Conservation (phyloP, 2,797 vertebrate species). For the Perodicticus potto region DNA sequence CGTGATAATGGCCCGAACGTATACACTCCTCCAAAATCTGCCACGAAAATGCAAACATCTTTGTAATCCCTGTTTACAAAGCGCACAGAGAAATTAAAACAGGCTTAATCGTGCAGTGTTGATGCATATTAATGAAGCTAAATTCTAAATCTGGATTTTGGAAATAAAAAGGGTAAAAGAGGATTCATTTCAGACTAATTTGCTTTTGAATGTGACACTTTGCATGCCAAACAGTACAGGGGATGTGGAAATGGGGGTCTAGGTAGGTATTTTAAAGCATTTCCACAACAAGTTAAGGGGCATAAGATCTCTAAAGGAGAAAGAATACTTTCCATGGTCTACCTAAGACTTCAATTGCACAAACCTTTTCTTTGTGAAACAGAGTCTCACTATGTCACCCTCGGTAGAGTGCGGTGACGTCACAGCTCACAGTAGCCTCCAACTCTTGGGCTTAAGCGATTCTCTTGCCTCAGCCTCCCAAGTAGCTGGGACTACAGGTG, state of each 20-base stretch:
- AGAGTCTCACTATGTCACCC: too few relatives aligned
- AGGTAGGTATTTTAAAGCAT: constrained; percentile 72
- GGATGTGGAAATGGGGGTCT: constrained; percentile 66
- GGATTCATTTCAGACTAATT: constrained; percentile 89
- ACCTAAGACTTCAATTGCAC: not conserved
- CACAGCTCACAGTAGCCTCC: too few relatives aligned
- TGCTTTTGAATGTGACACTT: constrained; percentile 86
- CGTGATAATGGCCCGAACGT: constrained; percentile 84
- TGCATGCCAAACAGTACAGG: constrained; percentile 83
- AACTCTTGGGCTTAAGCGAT: too few relatives aligned
- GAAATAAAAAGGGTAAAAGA: constrained; percentile 86
- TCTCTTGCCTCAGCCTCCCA: too few relatives aligned
- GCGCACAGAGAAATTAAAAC: constrained; percentile 89
- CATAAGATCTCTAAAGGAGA: constrained; percentile 57
- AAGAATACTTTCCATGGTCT: not conserved
- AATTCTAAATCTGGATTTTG: constrained; percentile 88
- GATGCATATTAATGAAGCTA: constrained; percentile 89
- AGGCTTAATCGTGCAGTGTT: constrained; percentile 88
- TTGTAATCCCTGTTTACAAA: constrained; percentile 90
- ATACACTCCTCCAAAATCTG: constrained; percentile 85
- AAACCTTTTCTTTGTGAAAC: not conserved
- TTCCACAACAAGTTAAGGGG: constrained; percentile 35
- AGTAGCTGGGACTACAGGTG: too few relatives aligned
- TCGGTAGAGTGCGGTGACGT: too few relatives aligned
- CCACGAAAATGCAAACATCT: constrained; percentile 88